Percentiles rank a stretch among this genome's conserved stretches.
Conservation (phyloP, 92 coral and sea anemone species). For the Palythoa grandis region DNA sequence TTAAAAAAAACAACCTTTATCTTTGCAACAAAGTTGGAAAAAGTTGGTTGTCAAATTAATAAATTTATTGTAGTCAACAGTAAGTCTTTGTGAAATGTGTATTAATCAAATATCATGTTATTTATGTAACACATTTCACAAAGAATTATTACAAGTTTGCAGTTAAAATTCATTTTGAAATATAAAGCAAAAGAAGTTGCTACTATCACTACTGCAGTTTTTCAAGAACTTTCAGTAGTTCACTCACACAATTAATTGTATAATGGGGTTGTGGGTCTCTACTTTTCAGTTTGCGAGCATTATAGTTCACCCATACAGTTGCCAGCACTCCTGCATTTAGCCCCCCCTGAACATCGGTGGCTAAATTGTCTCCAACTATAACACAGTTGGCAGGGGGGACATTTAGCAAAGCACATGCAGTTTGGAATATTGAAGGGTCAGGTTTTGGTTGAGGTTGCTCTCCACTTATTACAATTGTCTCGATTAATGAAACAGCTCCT, state of each 20-base stretch:
- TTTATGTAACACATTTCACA: too few relatives aligned
- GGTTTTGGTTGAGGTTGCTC: conserved; percentile 72
- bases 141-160: too few relatives aligned
- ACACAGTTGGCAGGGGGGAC: conserved; percentile 61
- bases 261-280: conserved; percentile 63
- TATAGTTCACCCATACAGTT: conserved; percentile 70
- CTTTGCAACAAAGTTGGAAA: too few relatives aligned
- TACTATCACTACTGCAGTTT: not conserved
- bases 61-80: too few relatives aligned
- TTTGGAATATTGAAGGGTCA: conserved; percentile 59
- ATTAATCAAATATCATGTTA: too few relatives aligned
- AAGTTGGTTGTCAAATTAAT: too few relatives aligned
- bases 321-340: conserved; percentile 64
- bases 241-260: conserved; percentile 41
- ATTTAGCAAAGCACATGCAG: conserved; percentile 56
- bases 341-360: conserved; percentile 69
- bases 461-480: conserved; percentile 71
- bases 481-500: conserved; percentile 50
- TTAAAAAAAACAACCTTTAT: too few relatives aligned
- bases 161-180: too few relatives aligned
- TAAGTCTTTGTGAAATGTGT: too few relatives aligned
- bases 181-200: too few relatives aligned
- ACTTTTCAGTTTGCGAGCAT: conserved; percentile 20
- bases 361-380: conserved; percentile 63
- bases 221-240: conserved; percentile 49